A percentile compares a stretch with the other conserved stretches of the same genome.
Conservation (phyloP, 2,888 invertebrate species). For the Lagria hirta region DNA sequence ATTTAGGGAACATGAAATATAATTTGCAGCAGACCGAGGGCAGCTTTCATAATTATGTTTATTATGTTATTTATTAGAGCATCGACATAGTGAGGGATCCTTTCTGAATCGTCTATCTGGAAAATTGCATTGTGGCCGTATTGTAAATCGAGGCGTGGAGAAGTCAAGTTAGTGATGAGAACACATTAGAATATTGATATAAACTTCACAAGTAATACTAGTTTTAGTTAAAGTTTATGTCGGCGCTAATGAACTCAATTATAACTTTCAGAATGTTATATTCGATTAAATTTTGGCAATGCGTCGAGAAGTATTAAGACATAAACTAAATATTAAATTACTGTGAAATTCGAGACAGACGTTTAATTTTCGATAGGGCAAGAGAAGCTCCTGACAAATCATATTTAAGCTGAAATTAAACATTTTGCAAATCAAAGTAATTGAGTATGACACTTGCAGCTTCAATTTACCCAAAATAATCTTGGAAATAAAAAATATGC, state of each 20-base stretch:
- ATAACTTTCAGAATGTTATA: conserved; percentile 39
- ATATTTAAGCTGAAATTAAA: conserved; percentile 15
- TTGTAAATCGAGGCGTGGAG: conserved; percentile 12
- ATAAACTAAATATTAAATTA: conserved; percentile 39
- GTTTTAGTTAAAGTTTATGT: conserved; percentile 38
- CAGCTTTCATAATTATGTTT: conserved; percentile 42
- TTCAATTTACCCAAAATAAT: no score
- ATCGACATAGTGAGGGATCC: conserved; percentile 9
- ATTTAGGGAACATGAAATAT: conserved; percentile 45
- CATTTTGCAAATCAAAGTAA: no score
- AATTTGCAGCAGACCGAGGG: conserved; percentile 38
- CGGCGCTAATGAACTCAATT: conserved; percentile 40
- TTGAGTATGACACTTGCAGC: no score
- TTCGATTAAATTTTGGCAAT: conserved; percentile 44
- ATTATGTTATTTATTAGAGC: conserved; percentile 41
- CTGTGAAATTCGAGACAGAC: conserved; percentile 29
- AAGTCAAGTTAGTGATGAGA: conserved; percentile 22
- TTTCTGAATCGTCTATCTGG: conserved; percentile 16
- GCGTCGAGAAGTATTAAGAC: conserved; percentile 39
- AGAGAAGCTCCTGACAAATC: conserved; percentile 18
- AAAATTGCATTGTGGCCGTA: conserved; percentile 29
- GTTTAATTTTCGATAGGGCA: conserved; percentile 22
- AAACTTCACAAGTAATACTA: conserved; percentile 38
- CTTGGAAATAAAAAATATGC: no score
- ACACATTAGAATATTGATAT: conserved; percentile 36